Evolutionary conservation across 2,113 vertebrate genomes (phyloP), one percentile per base, ranked within the genome.

Genomic region (Tor tambroides): DNA sequence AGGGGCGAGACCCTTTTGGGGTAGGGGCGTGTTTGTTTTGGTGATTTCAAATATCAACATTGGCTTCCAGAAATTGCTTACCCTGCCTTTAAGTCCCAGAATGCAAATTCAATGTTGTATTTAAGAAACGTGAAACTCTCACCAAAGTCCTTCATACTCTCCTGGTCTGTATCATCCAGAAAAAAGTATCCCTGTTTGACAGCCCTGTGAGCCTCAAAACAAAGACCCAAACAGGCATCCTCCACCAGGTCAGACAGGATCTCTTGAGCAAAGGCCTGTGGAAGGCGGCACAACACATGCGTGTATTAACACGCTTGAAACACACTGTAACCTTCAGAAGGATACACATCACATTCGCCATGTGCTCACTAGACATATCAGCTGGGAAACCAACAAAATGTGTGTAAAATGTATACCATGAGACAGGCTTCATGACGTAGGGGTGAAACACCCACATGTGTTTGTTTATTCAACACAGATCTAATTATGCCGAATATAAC

Each of bases 161-260:
- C 98, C 69, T 98, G 97, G 93, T 99, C 98, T 0, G 97, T 98
- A 93, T 99, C 98, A 38, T 99, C 98, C 93, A 99, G 92, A 93
- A 99, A 97, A 92, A 99, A 99, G 91, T 98, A 99, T 23, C 98
- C 98, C 81, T 98, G 98, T 93, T 99, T 99, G 90, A 98, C 98
- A 23, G 98, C 97, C 89, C 98, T 95, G 92, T 99, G 98, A 84
- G 98, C 97, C 89, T 99, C 98, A 46, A 99, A 99, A 94, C 98
- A 98, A 87, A 99, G 96, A 82, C 98, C 98, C 93, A 99, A 94
- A 93, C 98, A 99, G 8, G 97, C 96, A 91, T 99, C 98, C 88
- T 99, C 98, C 88, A 99, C 96, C 95, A 99, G 95, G 92, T 99
- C 98, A 74, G 97, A 96, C 91, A 98, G 97, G 93, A 99, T 97